These are phyloP conservation scores for Oryzias woworae DNA, from an alignment of 2,113 vertebrate genomes.

Conservation along the genomic window DNA sequence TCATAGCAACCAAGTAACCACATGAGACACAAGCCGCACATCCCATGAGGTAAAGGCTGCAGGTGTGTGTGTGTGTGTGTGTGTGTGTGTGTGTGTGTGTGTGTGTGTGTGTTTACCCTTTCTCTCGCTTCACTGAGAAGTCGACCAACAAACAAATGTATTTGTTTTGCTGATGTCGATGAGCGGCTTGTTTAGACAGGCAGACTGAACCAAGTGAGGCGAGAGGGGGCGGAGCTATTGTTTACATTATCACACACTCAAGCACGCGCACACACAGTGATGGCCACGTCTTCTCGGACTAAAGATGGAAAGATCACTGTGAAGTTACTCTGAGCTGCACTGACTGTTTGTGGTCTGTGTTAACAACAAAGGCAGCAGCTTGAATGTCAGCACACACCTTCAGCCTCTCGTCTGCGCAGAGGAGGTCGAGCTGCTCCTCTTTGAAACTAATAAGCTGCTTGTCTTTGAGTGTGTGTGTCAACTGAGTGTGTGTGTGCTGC, in stretches of 20 bases:
- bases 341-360: conserved; percentile 21
- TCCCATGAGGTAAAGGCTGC: not conserved
- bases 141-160: conserved; percentile 36
- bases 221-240: not conserved
- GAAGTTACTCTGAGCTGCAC: conserved; percentile 16
- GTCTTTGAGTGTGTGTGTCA: conserved; percentile 38
- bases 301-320: not conserved
- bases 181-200: conserved; percentile 45
- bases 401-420: conserved; percentile 26
- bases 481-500: conserved; percentile 25
- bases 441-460: conserved; percentile 43
- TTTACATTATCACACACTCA: conserved; percentile 1
- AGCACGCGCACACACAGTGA: conserved; percentile 10
- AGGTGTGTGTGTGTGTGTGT: conserved; percentile 12
- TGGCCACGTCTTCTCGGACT: not conserved
- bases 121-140: conserved; percentile 41
- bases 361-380: conserved; percentile 31
- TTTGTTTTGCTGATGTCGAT: conserved; percentile 53
- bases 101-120: conserved; percentile 13
- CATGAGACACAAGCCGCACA: not conserved
- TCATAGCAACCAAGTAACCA: conserved; percentile 31
- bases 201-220: conserved; percentile 32
- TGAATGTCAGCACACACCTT: conserved; percentile 49
- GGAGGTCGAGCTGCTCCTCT: conserved; percentile 40
- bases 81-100: conserved; percentile 25